These are phyloP conservation scores for Allolobophora icterica DNA, from an alignment of 2,888 invertebrate species.

Conservation along the genomic window DNA sequence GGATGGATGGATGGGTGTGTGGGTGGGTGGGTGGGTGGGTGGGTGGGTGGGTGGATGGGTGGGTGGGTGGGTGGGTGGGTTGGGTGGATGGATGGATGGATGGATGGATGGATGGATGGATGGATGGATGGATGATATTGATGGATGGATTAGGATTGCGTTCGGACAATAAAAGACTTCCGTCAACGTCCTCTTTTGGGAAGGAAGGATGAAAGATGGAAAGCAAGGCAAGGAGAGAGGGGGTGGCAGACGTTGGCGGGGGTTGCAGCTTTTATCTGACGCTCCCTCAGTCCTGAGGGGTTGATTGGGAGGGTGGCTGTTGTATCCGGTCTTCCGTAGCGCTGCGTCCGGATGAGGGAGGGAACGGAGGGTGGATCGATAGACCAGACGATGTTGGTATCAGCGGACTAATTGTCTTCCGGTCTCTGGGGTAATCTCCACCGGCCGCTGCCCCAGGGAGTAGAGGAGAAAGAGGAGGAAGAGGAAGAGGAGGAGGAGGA, in stretches of 20 bases:
- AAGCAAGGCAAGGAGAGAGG: not conserved
- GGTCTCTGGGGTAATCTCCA: not conserved
- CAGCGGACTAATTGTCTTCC: not conserved
- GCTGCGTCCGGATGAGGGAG: no score
- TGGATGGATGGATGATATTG: not conserved
- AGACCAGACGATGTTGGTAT: not conserved
- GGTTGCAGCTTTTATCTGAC: not conserved
- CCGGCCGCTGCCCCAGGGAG: not conserved
- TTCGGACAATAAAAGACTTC: no score
- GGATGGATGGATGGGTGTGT: not conserved
- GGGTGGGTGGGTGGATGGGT: not conserved
- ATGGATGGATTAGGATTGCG: slow-evolving; percentile 7
- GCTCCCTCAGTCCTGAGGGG: not conserved
- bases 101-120: not conserved
- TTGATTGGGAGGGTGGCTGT: not conserved
- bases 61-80: not conserved
- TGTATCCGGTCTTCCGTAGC: not conserved
- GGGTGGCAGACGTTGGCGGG: not conserved
- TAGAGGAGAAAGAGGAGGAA: no score
- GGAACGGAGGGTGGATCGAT: no score
- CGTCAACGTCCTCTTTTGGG: not conserved
- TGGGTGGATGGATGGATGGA: not conserved
- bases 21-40: not conserved
- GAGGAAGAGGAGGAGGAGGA: not conserved
- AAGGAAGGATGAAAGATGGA: not conserved